Evolutionary conservation across 2,888 invertebrate species (phyloP).

Genomic region (Parnassius glacialis): DNA sequence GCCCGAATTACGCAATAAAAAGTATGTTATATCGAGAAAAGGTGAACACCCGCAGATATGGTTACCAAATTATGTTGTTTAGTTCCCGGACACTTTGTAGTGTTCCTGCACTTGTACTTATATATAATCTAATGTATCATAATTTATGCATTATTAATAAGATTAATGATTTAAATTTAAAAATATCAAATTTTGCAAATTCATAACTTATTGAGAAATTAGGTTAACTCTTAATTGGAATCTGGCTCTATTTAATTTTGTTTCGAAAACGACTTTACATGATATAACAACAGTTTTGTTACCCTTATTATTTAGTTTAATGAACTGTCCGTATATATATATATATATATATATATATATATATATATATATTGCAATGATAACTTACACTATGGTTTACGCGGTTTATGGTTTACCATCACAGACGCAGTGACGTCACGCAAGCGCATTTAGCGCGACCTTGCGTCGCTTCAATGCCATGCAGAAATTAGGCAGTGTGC

Average conservation of each 20-base stretch:
- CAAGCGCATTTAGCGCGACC: constrained; percentile 61
- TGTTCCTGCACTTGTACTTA: too few species aligned
- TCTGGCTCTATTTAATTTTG: too few species aligned
- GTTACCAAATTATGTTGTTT: constrained; percentile 23
- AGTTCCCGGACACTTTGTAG: constrained; percentile 18
- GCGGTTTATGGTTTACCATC: constrained; percentile 26
- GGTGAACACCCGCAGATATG: constrained; percentile 44
- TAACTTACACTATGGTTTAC: constrained; percentile 22
- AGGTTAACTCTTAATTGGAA: too few species aligned
- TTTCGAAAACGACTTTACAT: too few species aligned
- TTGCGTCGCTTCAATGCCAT: constrained; percentile 73
- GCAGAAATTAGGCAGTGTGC: constrained; percentile 56
- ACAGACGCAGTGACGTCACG: constrained; percentile 62
- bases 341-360: background rate
- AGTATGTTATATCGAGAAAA: constrained; percentile 33
- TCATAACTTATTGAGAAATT: too few species aligned
- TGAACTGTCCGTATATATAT: background rate
- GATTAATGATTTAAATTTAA: too few species aligned
- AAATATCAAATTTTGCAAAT: too few species aligned
- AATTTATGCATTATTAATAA: too few species aligned
- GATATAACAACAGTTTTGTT: background rate
- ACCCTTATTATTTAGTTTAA: background rate
- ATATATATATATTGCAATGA: background rate
- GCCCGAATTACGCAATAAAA: constrained; percentile 29
- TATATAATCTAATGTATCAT: too few species aligned